Evolutionary conservation across 2,113 vertebrate species (phyloP), one percentile per base, ranked within the genome.

Genomic region (Lophotis ruficrista): DNA sequence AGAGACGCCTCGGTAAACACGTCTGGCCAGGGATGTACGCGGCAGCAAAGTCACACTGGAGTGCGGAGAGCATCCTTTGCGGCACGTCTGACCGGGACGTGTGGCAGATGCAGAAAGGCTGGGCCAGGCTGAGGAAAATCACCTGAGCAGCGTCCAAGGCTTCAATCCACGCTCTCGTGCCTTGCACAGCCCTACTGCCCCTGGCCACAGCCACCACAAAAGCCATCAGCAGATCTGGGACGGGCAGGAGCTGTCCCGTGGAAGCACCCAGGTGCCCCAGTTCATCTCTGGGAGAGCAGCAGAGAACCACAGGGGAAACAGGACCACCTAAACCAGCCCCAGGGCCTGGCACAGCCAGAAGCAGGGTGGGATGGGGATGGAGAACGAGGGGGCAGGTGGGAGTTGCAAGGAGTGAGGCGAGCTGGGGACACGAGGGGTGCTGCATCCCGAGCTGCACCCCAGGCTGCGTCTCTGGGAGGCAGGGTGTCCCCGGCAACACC

Each of bases 391-490:
- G 2, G 2, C 14, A 4, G 70, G 13, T 3, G 9, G 37, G 48
- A 88, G 37, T 48, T 1, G 1, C 17, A 70, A 16, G 2, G 48
- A 72, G 7, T 9, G 31, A 65, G 33, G 43, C 0, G 9, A 91
- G 22, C 12, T 43, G 53, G 45, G 30, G 28, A 28, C 2, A 0
- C 1, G 7, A n/a, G 66, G 14, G 28, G 14, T 70, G 37, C 84
- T 70, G 77, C 13, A 22, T 51, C 43, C 37, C 5, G 37, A 76
- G 51, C 14, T 50, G 45, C 27, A 27, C 4, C 31, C 75, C 4
- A 7, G 45, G 24, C 38, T 4, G 2, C 3, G 50, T 41, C 24
- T 45, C 14, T 66, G 0, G 0, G 33, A 56, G 31, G 57, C 37
- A 90, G 37, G 9, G 51, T 50, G 37, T 51, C 45, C 58, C 62